phyloP scores from a whole-genome alignment of 2,888 invertebrate genomes.

The Eurois occulta region DNA sequence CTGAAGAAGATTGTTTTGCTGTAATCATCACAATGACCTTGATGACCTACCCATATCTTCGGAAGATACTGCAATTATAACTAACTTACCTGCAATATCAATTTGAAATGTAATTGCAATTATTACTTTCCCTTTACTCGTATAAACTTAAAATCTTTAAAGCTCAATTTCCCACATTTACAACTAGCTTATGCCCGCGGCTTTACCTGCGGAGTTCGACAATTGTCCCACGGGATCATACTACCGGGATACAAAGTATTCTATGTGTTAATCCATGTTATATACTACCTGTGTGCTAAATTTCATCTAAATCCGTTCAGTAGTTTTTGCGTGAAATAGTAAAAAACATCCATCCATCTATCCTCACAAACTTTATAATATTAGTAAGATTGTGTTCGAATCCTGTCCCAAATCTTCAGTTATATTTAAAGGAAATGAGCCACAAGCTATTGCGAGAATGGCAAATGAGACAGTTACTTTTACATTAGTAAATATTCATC shows the following conservation, averaged over 20 bases:
- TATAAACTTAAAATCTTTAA: background rate
- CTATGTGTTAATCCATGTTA: no score
- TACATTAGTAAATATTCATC: conserved; percentile 39
- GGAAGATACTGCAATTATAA: background rate
- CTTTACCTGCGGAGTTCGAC: no score
- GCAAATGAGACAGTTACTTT: conserved; percentile 21
- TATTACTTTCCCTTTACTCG: background rate
- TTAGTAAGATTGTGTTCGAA: background rate
- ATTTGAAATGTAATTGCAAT: background rate
- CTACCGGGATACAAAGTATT: no score
- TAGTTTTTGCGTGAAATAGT: no score
- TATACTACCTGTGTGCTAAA: no score
- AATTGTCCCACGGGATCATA: no score
- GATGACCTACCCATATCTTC: conserved; percentile 19
- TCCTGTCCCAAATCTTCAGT: background rate
- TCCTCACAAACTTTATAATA: no score
- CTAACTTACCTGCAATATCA: background rate
- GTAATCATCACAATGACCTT: conserved; percentile 18
- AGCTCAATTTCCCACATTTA: no score
- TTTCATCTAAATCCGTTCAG: no score
- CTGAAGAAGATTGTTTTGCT: conserved; percentile 8
- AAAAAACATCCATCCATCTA: no score
- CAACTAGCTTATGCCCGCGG: no score
- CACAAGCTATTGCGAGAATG: conserved; percentile 20
- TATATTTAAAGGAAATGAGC: background rate